A percentile compares a stretch with the other conserved stretches of the same genome.
Evolutionary conservation across 1,140 invertebrate species (phyloP).

Genomic region (Meloidogyne exigua): DNA sequence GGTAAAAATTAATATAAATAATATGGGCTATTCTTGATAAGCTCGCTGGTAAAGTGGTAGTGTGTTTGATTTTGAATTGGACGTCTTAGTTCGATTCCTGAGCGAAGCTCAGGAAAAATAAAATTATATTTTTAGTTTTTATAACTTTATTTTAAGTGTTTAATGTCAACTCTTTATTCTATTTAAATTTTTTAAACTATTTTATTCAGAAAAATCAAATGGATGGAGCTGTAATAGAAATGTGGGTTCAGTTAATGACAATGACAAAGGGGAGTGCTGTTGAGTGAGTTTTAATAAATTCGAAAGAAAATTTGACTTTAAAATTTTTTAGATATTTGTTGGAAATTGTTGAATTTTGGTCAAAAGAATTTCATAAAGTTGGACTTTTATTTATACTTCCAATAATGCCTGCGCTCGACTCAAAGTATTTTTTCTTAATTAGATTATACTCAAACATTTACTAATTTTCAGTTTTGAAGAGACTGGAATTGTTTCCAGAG

Average conservation of each 20-base stretch:
- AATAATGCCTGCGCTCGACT: slow-evolving; percentile 39
- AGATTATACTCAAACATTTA: no score
- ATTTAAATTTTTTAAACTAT: no score
- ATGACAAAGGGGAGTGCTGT: slow-evolving; percentile 30
- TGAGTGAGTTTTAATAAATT: slow-evolving; percentile 23
- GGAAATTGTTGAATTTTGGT: slow-evolving; percentile 39
- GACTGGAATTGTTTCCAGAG: slow-evolving; percentile 38
- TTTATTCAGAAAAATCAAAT: slow-evolving; percentile 55
- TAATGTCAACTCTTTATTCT: no score
- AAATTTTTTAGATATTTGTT: slow-evolving; percentile 29
- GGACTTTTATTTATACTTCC: slow-evolving; percentile 43
- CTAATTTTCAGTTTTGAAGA: slow-evolving; percentile 34
- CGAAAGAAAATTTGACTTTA: no score
- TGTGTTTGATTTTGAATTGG: no score
- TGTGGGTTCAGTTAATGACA: slow-evolving; percentile 56
- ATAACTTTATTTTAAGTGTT: no score
- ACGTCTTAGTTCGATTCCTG: no score
- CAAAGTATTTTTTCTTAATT: slow-evolving; percentile 32
- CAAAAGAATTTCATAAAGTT: slow-evolving; percentile 35
- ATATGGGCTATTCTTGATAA: slow-evolving; percentile 12
- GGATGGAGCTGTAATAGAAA: slow-evolving; percentile 56
- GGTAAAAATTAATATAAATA: slow-evolving; percentile 28
- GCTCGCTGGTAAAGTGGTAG: neutral
- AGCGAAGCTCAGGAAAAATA: no score
- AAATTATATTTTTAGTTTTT: no score